phyloP scores from a whole-genome alignment of 2,797 vertebrate species.

The Scolopax bukidnonensis region DNA sequence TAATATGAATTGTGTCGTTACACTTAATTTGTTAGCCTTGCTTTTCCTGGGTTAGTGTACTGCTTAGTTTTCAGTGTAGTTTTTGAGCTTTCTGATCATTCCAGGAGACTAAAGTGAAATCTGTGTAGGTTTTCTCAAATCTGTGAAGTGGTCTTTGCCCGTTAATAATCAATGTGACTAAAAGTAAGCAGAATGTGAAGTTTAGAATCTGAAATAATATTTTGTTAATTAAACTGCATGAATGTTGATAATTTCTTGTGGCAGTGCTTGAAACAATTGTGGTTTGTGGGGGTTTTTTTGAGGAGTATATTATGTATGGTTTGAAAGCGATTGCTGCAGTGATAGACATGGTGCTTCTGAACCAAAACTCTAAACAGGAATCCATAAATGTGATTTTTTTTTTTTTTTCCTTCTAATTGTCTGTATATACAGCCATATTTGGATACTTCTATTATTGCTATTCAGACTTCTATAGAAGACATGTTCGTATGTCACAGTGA shows the following conservation, averaged over 20 bases:
- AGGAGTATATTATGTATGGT: not conserved
- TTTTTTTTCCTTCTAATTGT: not conserved
- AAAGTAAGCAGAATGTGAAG: not conserved
- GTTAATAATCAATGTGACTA: not conserved
- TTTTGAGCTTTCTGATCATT: not conserved
- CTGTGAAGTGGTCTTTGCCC: not conserved
- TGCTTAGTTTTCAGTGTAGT: not conserved
- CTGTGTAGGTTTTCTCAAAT: not conserved
- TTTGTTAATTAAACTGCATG: not conserved
- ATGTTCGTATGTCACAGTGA: not conserved
- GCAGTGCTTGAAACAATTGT: not conserved
- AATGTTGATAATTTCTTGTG: not conserved
- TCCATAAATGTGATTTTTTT: not conserved
- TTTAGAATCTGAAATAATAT: not conserved
- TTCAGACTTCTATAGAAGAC: not conserved
- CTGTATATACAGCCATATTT: not conserved
- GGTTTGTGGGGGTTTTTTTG: not conserved
- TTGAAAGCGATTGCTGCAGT: not conserved
- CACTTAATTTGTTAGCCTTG: not conserved
- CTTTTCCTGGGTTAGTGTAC: not conserved
- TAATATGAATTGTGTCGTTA: not conserved
- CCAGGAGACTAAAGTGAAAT: not conserved
- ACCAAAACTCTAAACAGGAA: not conserved
- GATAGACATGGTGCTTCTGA: not conserved
- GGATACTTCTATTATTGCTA: not conserved